Evolutionary conservation across 2,113 vertebrate species (phyloP).

Genomic region (Stegostoma tigrinum): DNA sequence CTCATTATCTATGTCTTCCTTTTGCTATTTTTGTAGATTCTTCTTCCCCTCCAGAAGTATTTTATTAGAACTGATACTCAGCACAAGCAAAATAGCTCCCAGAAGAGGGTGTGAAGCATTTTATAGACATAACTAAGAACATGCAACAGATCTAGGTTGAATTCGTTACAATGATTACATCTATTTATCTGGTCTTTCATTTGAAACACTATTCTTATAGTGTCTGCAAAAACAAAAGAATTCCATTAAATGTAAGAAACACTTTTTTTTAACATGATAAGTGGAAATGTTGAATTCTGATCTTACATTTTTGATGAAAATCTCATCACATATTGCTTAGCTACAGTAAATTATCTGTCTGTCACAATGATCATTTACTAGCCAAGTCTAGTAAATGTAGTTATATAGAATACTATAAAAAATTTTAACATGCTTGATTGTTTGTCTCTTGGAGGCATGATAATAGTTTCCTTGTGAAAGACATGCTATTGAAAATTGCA

Average conservation of each 20-base stretch:
- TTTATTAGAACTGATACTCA: slow-evolving; percentile 44
- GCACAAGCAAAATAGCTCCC: slow-evolving; percentile 50
- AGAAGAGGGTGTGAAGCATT: slow-evolving; percentile 40
- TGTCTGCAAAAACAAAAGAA: slow-evolving; percentile 46
- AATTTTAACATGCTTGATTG: not conserved
- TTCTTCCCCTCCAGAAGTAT: slow-evolving; percentile 51
- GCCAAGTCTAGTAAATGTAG: not conserved
- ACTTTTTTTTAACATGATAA: slow-evolving; percentile 39
- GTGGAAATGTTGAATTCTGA: slow-evolving; percentile 8
- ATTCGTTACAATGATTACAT: slow-evolving; percentile 41
- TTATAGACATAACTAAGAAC: slow-evolving; percentile 43
- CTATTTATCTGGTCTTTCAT: slow-evolving; percentile 45
- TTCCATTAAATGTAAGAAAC: slow-evolving; percentile 42
- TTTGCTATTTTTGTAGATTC: slow-evolving; percentile 43
- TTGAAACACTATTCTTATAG: slow-evolving; percentile 43
- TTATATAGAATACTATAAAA: not conserved
- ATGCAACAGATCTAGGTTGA: slow-evolving; percentile 37
- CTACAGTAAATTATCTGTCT: not conserved
- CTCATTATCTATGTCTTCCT: too few relatives aligned
- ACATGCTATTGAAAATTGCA: not conserved
- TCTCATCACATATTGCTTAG: not conserved
- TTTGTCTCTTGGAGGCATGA: not conserved
- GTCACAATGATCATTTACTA: not conserved
- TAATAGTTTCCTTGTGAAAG: not conserved
- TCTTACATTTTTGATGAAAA: not conserved